Evolutionary conservation across 1,140 invertebrate species (phyloP).

Genomic region (Drosophila yakuba): DNA sequence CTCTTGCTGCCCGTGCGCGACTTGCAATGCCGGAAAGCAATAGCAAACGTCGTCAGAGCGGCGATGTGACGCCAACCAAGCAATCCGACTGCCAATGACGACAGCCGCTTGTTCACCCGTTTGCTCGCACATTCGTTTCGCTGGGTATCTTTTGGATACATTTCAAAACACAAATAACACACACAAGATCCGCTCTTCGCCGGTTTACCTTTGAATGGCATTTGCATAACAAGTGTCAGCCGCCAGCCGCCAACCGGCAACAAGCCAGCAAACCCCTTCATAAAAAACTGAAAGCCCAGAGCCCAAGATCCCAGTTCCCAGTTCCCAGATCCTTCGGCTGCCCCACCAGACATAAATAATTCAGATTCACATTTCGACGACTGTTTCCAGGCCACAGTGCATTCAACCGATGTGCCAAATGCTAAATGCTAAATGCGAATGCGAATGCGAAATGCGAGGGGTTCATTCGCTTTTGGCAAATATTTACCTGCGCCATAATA

Average conservation of each 20-base stretch:
- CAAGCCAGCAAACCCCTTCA: not conserved
- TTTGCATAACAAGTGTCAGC: constrained; percentile 73
- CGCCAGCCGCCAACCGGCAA: not conserved
- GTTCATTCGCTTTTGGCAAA: constrained; percentile 75
- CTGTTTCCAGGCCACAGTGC: constrained; percentile 66
- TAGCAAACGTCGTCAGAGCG: constrained; percentile 59
- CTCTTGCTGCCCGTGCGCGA: constrained; percentile 41
- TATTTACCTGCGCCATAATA: constrained; percentile 69
- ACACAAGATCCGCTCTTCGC: constrained; percentile 22
- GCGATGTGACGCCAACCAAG: constrained; percentile 57
- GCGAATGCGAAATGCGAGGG: constrained; percentile 25
- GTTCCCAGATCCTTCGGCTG: constrained; percentile 48
- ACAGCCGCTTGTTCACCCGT: constrained; percentile 37
- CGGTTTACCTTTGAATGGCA: constrained; percentile 68
- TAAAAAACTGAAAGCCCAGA: not conserved
- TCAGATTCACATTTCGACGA: constrained; percentile 42
- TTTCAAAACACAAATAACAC: constrained; percentile 50
- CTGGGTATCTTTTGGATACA: constrained; percentile 67
- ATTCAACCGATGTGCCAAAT: constrained; percentile 66
- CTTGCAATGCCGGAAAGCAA: constrained; percentile 78
- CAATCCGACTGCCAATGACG: constrained; percentile 63
- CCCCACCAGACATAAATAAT: constrained; percentile 62
- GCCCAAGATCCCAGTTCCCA: constrained; percentile 5
- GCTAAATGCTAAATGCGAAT: constrained; percentile 26
- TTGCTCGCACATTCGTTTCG: not conserved